Evolutionary conservation across 2,888 invertebrate genomes (phyloP).

Genomic region (Beris chalybata): DNA sequence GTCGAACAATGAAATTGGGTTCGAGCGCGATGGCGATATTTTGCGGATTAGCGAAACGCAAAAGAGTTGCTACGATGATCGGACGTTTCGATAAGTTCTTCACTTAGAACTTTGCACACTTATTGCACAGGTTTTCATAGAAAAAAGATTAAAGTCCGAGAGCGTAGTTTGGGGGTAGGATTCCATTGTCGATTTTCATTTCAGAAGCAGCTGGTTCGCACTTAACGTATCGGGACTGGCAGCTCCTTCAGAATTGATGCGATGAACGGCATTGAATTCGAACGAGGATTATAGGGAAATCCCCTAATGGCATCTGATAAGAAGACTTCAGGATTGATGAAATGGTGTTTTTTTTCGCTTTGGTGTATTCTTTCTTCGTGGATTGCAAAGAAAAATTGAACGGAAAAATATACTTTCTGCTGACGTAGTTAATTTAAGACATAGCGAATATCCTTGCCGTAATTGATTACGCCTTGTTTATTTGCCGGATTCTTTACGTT

Average conservation of each 20-base stretch:
- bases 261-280: slow-evolving; percentile 20
- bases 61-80: slow-evolving; percentile 10
- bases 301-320: slow-evolving; percentile 35
- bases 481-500: slow-evolving; percentile 13
- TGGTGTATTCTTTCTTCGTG: too few relatives aligned
- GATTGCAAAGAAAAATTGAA: neutral
- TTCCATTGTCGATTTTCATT: neutral
- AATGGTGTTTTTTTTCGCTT: neutral
- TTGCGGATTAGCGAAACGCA: slow-evolving; percentile 18
- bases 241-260: slow-evolving; percentile 1
- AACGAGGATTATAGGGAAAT: slow-evolving; percentile 34
- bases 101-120: slow-evolving; percentile 7
- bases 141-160: slow-evolving; percentile 5
- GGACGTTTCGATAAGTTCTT: slow-evolving; percentile 21
- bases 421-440: slow-evolving; percentile 21
- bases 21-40: neutral
- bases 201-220: neutral
- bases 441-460: slow-evolving; percentile 26
- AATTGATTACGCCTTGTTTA: slow-evolving; percentile 31
- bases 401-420: slow-evolving; percentile 6
- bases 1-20: neutral
- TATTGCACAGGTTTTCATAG: slow-evolving; percentile 8
- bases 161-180: neutral
- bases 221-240: neutral
- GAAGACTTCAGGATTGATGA: slow-evolving; percentile 14